Conservation (phyloP, 2,113 vertebrate species). For the Campylomormyrus tamandua region DNA sequence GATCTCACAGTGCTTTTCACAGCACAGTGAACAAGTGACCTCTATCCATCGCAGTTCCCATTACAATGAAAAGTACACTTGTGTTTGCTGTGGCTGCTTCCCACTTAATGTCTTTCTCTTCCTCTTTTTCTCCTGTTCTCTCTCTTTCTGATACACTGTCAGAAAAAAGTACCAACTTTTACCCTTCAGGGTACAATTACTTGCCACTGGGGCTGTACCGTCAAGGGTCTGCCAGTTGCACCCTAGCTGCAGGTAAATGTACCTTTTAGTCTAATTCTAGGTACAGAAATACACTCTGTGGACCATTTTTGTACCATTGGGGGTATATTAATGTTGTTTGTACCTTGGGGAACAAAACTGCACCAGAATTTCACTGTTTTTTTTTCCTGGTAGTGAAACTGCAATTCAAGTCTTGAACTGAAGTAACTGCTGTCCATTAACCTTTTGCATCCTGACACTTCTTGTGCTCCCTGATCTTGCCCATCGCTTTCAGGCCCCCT, state of each 20-base stretch:
- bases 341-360: not conserved
- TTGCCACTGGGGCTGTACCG: not conserved
- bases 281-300: not conserved
- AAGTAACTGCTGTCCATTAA: not conserved
- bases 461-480: not conserved
- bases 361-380: not conserved
- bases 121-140: not conserved
- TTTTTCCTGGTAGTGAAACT: too few relatives aligned
- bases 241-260: not conserved
- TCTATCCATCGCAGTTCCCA: not conserved
- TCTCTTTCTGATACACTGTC: not conserved
- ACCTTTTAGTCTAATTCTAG: not conserved
- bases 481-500: not conserved
- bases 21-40: not conserved
- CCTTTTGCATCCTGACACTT: not conserved
- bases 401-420: not conserved
- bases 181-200: not conserved
- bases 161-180: not conserved
- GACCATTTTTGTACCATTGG: not conserved
- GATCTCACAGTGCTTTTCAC: not conserved
- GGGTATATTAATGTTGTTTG: not conserved
- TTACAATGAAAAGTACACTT: not conserved
- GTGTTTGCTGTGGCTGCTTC: not conserved
- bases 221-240: not conserved
- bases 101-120: not conserved